Base-by-base conservation (phyloP, 2,888 invertebrate genomes). In the Allophyes oxyacanthae region DNA sequence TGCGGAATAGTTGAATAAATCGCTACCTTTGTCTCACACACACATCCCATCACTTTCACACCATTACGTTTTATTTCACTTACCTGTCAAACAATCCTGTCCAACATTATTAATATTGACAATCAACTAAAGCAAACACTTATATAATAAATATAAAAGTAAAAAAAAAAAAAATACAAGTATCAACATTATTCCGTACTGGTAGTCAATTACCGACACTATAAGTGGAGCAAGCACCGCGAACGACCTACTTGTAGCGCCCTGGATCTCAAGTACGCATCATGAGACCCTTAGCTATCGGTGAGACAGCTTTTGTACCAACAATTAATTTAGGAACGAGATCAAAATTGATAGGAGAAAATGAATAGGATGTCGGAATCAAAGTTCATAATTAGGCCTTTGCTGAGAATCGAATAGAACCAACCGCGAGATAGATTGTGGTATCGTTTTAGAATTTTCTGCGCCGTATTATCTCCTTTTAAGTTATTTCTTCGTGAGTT, bases 151-250 rank as follows among this genome's bases (percentile, higher is more conserved):
- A 7, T 33, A 14, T 8, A 11, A 14, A 14, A 36, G 2, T 14
- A 3, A 8, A 36, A 7, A 5, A 11, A 25, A 25, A 26, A 0
- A 37, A 45, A 14, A n/a, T 8, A 5, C 68, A 81, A 88, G 74
- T 79, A 89, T 86, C 88, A 88, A 88, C 71, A 84, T 40, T 2
- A 20, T 36, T 64, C 30, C 13, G 8, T 34, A 32, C 52, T 33
- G 41, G 51, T 73, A 65, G 32, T 59, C 81, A 87, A 87, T 87
- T 87, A 85, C 75, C 56, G 66, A 78, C 76, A 81, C 79, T 91
- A 91, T 92, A 91, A 90, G 86, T 86, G 82, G 76, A 69, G 69
- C 68, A 77, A 77, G 72, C 64, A 57, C 63, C 67, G 68, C 61
- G 49, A 53, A 57, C 65, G 65, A 71, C 75, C 77, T 81, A 81